Evolutionary conservation across 2,113 vertebrate species (phyloP).

Genomic region (Shinisaurus crocodilurus): DNA sequence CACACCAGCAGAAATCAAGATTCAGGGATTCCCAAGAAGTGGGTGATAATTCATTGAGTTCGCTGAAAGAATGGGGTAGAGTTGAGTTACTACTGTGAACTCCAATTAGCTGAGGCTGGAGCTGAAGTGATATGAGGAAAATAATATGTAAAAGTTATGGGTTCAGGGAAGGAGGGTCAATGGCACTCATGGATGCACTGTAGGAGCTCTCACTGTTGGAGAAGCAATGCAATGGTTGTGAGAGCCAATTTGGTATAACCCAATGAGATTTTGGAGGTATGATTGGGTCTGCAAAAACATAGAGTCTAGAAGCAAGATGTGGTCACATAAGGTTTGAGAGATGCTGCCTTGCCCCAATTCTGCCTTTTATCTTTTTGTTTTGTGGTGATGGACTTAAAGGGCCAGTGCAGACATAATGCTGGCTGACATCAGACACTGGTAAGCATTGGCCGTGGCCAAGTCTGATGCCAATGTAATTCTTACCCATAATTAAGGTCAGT

Average conservation of each 20-base stretch:
- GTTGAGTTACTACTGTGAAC: neutral
- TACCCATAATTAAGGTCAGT: neutral
- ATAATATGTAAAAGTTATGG: neutral
- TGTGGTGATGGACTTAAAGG: neutral
- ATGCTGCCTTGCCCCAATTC: neutral
- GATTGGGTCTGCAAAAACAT: neutral
- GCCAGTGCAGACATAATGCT: neutral
- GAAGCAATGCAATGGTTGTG: neutral
- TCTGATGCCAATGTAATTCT: neutral
- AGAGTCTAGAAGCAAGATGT: neutral
- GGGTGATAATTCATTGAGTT: neutral
- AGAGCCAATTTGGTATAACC: neutral
- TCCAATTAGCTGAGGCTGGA: neutral
- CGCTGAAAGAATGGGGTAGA: neutral
- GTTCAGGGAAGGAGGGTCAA: too few relatives aligned
- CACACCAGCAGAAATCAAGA: neutral
- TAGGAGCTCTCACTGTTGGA: neutral
- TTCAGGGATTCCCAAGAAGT: neutral
- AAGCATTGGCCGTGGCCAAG: neutral
- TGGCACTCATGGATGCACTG: too few relatives aligned
- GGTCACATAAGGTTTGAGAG: neutral
- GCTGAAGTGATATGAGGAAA: neutral
- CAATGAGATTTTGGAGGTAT: too few relatives aligned
- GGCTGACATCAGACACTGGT: neutral
- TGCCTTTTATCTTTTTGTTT: neutral